Evolutionary conservation across 2,888 invertebrate genomes (phyloP), one percentile per base, ranked within the genome.

Genomic region (Drosophila dives): DNA sequence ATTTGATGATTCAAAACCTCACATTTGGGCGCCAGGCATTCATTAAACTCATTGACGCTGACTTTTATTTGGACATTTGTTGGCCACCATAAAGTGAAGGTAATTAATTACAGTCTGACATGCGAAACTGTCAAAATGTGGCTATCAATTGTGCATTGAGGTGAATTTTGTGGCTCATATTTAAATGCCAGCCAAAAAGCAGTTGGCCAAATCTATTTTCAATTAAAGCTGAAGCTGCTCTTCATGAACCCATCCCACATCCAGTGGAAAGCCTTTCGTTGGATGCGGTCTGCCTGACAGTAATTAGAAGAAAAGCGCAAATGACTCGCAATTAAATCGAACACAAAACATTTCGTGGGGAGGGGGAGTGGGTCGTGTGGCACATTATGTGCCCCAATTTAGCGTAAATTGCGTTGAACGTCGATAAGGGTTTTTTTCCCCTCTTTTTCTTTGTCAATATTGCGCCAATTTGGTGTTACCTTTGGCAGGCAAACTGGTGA

Each of bases 61-160:
- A 80, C 89, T 68, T 86, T 86, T 86, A 86, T 87, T 82, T 77
- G 56, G 74, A 80, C 82, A 79, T 80, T 86, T 86, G 80, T 67
- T 69, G 55, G 75, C 64, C 56, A 54, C 72, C 72, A 73, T 68
- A 74, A 77, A 72, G 70, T 70, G 36, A 11, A 53, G 49, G 71
- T 79, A 87, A 87, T 87, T 87, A 89, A 87, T 87, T 89, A 81
- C 75, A 65, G 58, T 54, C 64, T 64, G 71, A 75, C 89, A 87
- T 89, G 86, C 85, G 75, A 86, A 87, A 73, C 74, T 82, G 78
- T 87, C 74, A 74, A 79, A 81, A 64, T 61, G 59, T 42, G 74
- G 56, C 73, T 55, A 80, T 75, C 67, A 75, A 80, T 81, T 80
- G 72, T 10, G 62, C 50, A 71, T 64, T 67, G 72, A 67, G 71